These are phyloP conservation scores for Nemapogon koenigi DNA, from an alignment of 2,888 invertebrate genomes.

Conservation along the genomic window DNA sequence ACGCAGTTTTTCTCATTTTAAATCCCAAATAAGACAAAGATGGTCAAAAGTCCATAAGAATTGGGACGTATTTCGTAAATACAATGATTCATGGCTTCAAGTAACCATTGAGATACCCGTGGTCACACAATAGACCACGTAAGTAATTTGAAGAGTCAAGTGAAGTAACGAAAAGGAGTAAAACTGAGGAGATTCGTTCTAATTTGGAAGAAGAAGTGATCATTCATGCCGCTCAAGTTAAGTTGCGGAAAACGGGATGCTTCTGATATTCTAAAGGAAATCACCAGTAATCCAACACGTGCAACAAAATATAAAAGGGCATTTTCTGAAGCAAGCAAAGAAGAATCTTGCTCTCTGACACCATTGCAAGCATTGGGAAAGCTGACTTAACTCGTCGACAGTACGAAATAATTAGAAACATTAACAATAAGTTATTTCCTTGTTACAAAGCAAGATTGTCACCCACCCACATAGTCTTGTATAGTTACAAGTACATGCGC, in stretches of 20 bases:
- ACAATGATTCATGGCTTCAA: slow-evolving; percentile 4
- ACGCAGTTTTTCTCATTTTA: slow-evolving; percentile 8
- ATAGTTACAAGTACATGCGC: not conserved
- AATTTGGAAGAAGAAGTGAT: slow-evolving; percentile 2
- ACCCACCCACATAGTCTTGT: slow-evolving; percentile 9
- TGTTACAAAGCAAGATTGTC: slow-evolving; percentile 11
- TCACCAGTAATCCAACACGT: slow-evolving; percentile 4
- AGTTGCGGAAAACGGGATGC: slow-evolving; percentile 8
- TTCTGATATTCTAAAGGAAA: slow-evolving; percentile 4
- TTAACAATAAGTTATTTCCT: not conserved
- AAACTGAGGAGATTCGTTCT: slow-evolving; percentile 1
- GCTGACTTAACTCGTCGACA: not conserved
- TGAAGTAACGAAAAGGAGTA: not conserved
- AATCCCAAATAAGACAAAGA: slow-evolving; percentile 7
- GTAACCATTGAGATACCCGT: slow-evolving; percentile 8
- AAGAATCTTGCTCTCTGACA: no score
- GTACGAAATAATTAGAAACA: not conserved
- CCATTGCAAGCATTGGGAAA: no score
- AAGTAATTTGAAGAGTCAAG: not conserved
- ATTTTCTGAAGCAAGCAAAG: no score
- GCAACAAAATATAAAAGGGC: slow-evolving; percentile 4
- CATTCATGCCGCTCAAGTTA: slow-evolving; percentile 7
- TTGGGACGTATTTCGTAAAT: slow-evolving; percentile 6
- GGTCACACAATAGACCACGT: not conserved
- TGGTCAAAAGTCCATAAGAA: slow-evolving; percentile 8